A percentile compares a stretch with the other conserved stretches of the same genome.
These are phyloP conservation scores for Heliconius erato DNA, from an alignment of 2,888 invertebrate species.

Conservation along the genomic window DNA sequence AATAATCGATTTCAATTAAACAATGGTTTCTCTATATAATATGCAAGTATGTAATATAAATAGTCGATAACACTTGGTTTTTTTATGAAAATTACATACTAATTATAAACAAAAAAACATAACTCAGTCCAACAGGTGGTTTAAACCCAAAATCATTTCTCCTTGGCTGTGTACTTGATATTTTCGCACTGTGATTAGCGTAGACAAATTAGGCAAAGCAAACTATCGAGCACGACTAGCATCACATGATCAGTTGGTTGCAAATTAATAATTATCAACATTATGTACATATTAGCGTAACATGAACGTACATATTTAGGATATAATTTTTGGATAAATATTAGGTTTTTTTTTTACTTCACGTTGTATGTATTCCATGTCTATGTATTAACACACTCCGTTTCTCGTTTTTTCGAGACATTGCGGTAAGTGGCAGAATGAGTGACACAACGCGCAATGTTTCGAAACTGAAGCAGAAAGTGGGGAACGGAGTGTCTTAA, in stretches of 20 bases:
- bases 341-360: not conserved
- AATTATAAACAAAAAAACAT: not conserved
- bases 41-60: not conserved
- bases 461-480: no score
- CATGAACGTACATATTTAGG: slow-evolving; percentile 15
- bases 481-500: no score
- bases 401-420: no score
- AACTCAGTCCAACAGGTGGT: not conserved
- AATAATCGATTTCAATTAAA: not conserved
- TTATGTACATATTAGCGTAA: slow-evolving; percentile 4
- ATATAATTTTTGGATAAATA: slow-evolving; percentile 2
- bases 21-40: not conserved
- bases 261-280: slow-evolving; percentile 33
- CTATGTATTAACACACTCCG: no score
- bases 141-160: not conserved
- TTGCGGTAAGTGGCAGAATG: no score
- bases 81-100: not conserved
- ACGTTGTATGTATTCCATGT: no score
- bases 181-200: not conserved
- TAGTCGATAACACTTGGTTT: not conserved
- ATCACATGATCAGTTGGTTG: slow-evolving; percentile 32
- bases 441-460: no score
- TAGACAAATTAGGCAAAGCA: slow-evolving; percentile 17
- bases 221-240: not conserved
- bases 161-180: slow-evolving; percentile 4